Evolutionary conservation across 2,113 vertebrate genomes (phyloP), one percentile per base, ranked within the genome.

Genomic region (Gobiocypris rarus): DNA sequence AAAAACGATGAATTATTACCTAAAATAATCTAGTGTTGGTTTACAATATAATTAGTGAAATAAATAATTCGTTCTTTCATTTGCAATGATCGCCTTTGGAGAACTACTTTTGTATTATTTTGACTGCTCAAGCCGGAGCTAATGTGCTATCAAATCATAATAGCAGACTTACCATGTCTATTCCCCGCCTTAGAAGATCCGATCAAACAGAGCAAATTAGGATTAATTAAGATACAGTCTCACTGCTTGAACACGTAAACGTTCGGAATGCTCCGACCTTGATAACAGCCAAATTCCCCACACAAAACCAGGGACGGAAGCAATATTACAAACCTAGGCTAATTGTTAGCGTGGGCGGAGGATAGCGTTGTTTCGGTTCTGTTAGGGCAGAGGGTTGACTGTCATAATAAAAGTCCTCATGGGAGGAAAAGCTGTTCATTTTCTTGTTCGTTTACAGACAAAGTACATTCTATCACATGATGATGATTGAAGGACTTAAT

Each of bases 321-420:
- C 38, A 38, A 28, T 63, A n/a, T 24, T 9, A 17, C 13, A 48
- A 28, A 65, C 14, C 14, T 2, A 38, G 5, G 38, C 38, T 38
- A 56, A n/a, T 11, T 15, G 54, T 63, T 26, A 5, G 6, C 14
- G 7, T 10, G 56, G 24, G 15, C 26, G 14, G 24, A 1, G 26
- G 78, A 26, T 67, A 67, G 24, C 26, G 26, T 67, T 24, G 17
- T 19, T 4, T 50, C 17, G 10, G 26, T 50, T 75, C 38, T 63
- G 43, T 67, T 9, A 34, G 3, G 9, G 26, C 5, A 50, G 15
- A 48, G 5, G 24, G 5, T 0, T 50, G 9, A 19, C 14, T 80
- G 43, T 67, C 78, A 80, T 50, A 80, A 80, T 80, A 80, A 80
- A 67, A 80, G 78, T 50, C 78, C 22, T 11, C 38, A 4, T 2